Percentiles rank a stretch among this genome's conserved stretches.
These are phyloP conservation scores for Phoenicopterus ruber DNA, from an alignment of 2,113 vertebrate species.

Conservation along the genomic window DNA sequence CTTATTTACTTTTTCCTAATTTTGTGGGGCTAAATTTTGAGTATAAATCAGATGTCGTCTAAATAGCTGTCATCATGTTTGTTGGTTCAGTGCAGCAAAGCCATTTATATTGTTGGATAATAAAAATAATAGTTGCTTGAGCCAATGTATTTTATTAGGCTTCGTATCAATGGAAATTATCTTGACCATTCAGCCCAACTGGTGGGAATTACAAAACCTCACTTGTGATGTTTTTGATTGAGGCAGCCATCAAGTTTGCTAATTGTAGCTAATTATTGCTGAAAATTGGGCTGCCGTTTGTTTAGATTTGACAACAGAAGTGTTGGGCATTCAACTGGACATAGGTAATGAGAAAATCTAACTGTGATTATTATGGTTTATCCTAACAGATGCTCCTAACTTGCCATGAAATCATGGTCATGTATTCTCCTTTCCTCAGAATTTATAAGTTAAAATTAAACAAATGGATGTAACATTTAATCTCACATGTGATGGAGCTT, in stretches of 20 bases:
- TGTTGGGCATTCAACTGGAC: neutral
- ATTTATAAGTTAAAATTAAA: neutral
- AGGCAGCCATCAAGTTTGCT: neutral
- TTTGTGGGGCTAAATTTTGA: neutral
- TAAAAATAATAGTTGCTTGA: neutral
- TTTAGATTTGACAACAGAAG: neutral
- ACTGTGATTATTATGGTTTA: neutral
- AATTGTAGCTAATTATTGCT: neutral
- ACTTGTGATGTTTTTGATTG: neutral
- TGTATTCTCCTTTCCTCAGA: neutral
- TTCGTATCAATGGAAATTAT: neutral
- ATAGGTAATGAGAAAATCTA: neutral
- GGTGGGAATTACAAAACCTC: neutral
- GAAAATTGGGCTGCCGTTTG: neutral
- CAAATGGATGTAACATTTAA: neutral
- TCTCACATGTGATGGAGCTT: neutral
- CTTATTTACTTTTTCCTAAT: neutral
- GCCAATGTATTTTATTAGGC: neutral
- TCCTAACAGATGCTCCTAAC: neutral
- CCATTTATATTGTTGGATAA: neutral
- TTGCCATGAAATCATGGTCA: neutral
- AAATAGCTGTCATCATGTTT: neutral
- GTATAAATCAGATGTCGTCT: neutral
- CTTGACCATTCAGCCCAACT: neutral
- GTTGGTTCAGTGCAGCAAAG: neutral